These are phyloP conservation scores for Elanus axillaris DNA, from an alignment of 2,113 vertebrate genomes.

Conservation along the genomic window DNA sequence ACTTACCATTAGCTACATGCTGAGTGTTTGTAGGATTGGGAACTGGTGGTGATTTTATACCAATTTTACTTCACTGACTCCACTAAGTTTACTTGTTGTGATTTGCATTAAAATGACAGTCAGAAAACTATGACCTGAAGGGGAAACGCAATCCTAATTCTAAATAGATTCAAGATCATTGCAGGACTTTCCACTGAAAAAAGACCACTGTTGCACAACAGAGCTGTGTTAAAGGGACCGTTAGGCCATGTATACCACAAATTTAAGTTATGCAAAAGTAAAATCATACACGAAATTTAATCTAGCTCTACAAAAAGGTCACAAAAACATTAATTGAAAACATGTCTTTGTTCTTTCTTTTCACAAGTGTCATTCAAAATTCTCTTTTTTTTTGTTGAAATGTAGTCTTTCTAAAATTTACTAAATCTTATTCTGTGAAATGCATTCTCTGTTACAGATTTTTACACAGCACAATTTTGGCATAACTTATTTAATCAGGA, in stretches of 20 bases:
- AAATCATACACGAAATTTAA: background rate
- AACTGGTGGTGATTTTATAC: background rate
- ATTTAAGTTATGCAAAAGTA: background rate
- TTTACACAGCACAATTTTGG: background rate
- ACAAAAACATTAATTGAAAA: background rate
- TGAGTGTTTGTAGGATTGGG: conserved; percentile 8
- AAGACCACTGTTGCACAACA: background rate
- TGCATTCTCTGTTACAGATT: background rate
- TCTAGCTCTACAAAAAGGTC: background rate
- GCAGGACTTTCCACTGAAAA: background rate
- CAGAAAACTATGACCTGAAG: background rate
- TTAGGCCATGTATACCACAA: fast-evolving
- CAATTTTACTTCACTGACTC: background rate
- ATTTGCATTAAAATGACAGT: background rate
- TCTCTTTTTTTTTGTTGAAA: background rate
- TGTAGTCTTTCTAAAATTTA: background rate
- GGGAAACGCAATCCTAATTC: background rate
- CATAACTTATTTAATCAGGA: background rate
- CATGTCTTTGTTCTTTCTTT: background rate
- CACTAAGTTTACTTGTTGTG: background rate
- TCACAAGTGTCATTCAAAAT: background rate
- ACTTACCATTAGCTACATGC: conserved; percentile 34
- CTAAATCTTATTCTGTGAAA: background rate
- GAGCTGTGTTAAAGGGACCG: background rate
- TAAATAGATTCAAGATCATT: background rate